Base-by-base conservation (phyloP, 1,140 invertebrate genomes). In the Eurytemora carolleeae region DNA sequence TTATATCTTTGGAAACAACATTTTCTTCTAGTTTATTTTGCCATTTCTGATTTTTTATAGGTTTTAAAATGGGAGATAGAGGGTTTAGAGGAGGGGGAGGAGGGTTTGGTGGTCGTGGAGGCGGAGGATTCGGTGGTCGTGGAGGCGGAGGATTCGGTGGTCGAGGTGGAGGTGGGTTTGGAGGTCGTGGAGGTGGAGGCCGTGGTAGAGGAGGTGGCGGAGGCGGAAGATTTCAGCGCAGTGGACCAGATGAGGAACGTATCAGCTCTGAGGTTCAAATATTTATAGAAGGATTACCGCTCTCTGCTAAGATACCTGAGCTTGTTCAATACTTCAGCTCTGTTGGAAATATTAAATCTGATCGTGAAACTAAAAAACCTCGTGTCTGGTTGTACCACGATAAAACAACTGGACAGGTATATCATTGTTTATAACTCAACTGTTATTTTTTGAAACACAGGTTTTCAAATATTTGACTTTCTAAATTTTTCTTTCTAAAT, bases 91-190 rank as follows among this genome's bases (percentile, higher is more conserved):
- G 70, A 63, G 69, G 74, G 21, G 70, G 73, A 55, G 68, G 72
- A 21, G 69, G 74, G 0, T 69, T 72, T 2, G 71, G 75, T 12
- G 70, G 76, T 18, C 71, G 77, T 21, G 69, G 71, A 54, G 69
- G 65, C 58, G 22, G 52, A 21, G 63, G 57, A 18, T 63, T 19
- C 58, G 67, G 67, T 15, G 67, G 69, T 58, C 65, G 67, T 18
- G 66, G 64, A 20, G 58, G 64, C 23, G 64, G 65, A 2, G 63
- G 61, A 12, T 57, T 71, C 1, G 69, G 75, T 1, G 71, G 75
- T 0, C 59, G 69, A 15, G n/a, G 31, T 12, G 31, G 31, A 44
- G 7, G 31, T 44, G 31, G 31, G 7, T 7, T 7, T 44, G 31
- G 31, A n/a, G 31, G 31, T n/a, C 7, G 31, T n/a, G 31, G 31